Evolutionary conservation across 2,888 invertebrate genomes (phyloP).

Genomic region (Hypselothyrea guttata): DNA sequence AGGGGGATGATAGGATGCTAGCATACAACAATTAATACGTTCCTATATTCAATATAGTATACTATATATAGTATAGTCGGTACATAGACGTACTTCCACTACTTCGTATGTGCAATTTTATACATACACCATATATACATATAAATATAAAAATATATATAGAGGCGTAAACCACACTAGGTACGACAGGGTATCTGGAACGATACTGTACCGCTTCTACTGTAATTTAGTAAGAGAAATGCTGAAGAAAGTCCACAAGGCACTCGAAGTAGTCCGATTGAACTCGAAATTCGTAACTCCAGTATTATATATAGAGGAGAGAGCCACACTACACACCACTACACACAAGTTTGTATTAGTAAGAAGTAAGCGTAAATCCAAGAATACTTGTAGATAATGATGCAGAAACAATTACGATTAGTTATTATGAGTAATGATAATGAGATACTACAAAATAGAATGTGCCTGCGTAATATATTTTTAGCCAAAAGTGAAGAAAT

Average conservation of each 20-base stretch:
- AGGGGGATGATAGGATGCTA: constrained; percentile 22
- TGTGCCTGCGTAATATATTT: constrained; percentile 82
- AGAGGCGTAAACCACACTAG: not conserved
- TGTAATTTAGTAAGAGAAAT: constrained; percentile 43
- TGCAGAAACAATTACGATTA: constrained; percentile 63
- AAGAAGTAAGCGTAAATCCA: not conserved
- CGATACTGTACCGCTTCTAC: constrained; percentile 3
- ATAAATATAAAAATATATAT: constrained; percentile 16
- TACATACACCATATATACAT: constrained; percentile 23
- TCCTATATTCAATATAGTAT: constrained; percentile 75
- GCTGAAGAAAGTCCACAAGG: constrained; percentile 17
- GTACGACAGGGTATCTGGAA: not conserved
- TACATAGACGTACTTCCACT: constrained; percentile 49
- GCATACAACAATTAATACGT: constrained; percentile 73
- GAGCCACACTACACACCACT: constrained; percentile 31
- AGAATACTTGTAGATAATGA: constrained; percentile 75
- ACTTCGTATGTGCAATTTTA: constrained; percentile 48
- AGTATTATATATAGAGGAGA: constrained; percentile 55
- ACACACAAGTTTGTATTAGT: constrained; percentile 1
- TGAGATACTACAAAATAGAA: constrained; percentile 82
- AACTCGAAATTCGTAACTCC: constrained; percentile 45
- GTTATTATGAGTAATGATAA: constrained; percentile 70
- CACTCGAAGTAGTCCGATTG: constrained; percentile 20
- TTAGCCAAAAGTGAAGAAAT: constrained; percentile 72
- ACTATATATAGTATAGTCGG: constrained; percentile 48